Conservation (phyloP, 2,797 vertebrate species). For the Echiichthys vipera region DNA sequence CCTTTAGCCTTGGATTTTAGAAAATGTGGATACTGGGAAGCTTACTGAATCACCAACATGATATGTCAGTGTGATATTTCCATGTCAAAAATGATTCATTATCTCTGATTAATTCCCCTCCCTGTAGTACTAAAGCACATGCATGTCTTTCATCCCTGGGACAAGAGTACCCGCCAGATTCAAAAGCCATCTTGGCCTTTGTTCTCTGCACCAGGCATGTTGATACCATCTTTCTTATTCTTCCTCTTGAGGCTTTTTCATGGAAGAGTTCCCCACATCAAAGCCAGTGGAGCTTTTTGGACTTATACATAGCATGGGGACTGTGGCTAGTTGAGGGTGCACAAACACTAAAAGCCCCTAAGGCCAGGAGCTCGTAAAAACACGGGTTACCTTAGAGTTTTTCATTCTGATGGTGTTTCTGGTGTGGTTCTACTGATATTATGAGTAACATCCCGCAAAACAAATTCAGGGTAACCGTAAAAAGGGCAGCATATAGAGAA, state of each 20-base stretch:
- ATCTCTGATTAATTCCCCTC: neutral
- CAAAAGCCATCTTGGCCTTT: slow-evolving; percentile 45
- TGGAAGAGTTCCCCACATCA: slow-evolving; percentile 72
- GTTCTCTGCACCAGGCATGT: slow-evolving; percentile 63
- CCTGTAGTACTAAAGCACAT: slow-evolving; percentile 6
- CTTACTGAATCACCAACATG: neutral
- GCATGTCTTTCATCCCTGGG: slow-evolving; percentile 30
- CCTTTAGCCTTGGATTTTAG: neutral
- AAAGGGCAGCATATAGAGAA: slow-evolving; percentile 50
- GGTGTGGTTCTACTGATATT: slow-evolving; percentile 70
- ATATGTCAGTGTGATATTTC: neutral
- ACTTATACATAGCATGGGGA: slow-evolving; percentile 45
- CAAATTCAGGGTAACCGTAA: slow-evolving; percentile 53
- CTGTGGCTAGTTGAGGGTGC: slow-evolving; percentile 24
- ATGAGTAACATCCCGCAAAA: slow-evolving; percentile 60
- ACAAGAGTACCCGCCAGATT: slow-evolving; percentile 31
- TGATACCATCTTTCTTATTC: slow-evolving; percentile 60
- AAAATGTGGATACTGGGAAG: neutral
- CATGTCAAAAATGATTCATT: slow-evolving; percentile 15
- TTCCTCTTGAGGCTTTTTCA: slow-evolving; percentile 53
- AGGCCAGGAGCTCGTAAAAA: slow-evolving; percentile 64
- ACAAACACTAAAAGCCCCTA: slow-evolving; percentile 65
- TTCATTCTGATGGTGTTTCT: slow-evolving; percentile 62
- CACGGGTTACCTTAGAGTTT: slow-evolving; percentile 52
- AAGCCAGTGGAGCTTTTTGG: slow-evolving; percentile 61